Base-by-base conservation (phyloP, 2,113 vertebrate species). In the Varanus komodoensis region DNA sequence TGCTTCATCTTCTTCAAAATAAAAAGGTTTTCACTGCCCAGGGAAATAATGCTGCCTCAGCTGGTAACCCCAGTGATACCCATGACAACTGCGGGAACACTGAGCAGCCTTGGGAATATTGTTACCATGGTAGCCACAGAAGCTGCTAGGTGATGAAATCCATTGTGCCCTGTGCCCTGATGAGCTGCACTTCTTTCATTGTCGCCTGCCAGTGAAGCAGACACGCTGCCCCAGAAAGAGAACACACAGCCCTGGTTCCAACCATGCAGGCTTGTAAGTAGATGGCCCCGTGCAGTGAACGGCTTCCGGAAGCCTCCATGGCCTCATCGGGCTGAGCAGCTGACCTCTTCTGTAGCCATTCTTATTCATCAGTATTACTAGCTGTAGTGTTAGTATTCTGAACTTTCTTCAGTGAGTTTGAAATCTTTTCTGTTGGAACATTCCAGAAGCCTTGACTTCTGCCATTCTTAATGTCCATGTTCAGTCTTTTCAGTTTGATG, bases 241-340 rank as follows among this genome's bases (percentile, higher is more conserved):
- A 87, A 54, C 57, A 69, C n/a, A 34, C 57, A n/a, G 19, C 44
- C 48, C 71, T 86, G 69, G 34, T 44, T 52, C 83, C 78, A 34
- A 64, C 74, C 71, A 82, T 82, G 78, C 64, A 86, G 32, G 57
- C 29, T 61, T 50, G 78, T 90, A 69, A 92, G 78, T 54, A 82
- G n/a, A 82, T 82, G 27, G 19, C 38, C 50, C 57, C 21, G 69
- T 54, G 52, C 48, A 27, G 21, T 38, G n/a, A 52, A 21, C n/a
- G 52, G 14, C 61, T 86, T 91, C 32, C 38, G 1, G 15, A 34
- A 32, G 6, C 75, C 27, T 74, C 64, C 54, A 32, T 67, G 48
- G 15, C 8, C 48, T 48, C 61, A 68, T 50, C 57, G 15, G 38
- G 32, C 6, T 25, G 34, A 9, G 17, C 19, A n/a, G 1, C 8